These are phyloP conservation scores for Orbicella faveolata DNA, from an alignment of 64 coral and sea anemone species.

Conservation along the genomic window DNA sequence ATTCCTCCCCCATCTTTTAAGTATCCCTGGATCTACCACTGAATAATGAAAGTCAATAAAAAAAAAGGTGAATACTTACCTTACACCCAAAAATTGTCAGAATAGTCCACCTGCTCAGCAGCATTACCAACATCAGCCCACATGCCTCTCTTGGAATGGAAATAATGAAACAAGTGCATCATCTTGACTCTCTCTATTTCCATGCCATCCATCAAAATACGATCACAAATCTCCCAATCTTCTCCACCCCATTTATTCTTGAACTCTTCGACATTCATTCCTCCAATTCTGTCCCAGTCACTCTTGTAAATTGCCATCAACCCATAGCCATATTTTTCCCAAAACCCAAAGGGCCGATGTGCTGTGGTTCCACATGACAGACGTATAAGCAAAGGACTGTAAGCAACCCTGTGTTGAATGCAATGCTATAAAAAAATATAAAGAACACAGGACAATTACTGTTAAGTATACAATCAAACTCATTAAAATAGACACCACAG, in stretches of 20 bases:
- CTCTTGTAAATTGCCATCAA: constrained; percentile 67
- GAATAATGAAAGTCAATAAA: no score
- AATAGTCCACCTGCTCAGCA: background rate
- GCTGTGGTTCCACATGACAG: constrained; percentile 45
- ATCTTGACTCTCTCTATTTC: constrained; percentile 64
- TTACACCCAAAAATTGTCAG: background rate
- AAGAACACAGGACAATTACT: background rate
- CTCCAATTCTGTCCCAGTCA: constrained; percentile 78
- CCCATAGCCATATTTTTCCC: constrained; percentile 43
- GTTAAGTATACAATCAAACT: background rate
- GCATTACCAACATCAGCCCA: constrained; percentile 12
- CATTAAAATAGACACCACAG: no score
- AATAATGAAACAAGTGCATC: constrained; percentile 76
- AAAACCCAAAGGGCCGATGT: constrained; percentile 29
- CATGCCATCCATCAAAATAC: constrained; percentile 51
- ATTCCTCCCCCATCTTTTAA: no score
- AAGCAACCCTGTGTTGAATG: constrained; percentile 42
- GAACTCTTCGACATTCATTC: constrained; percentile 66
- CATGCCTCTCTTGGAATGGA: constrained; percentile 83
- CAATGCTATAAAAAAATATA: constrained; percentile 39
- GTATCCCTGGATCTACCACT: no score
- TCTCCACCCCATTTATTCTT: constrained; percentile 77
- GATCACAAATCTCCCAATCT: constrained; percentile 85
- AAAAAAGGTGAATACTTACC: background rate
- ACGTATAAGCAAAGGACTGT: constrained; percentile 47